Evolutionary conservation across 2,797 vertebrate species (phyloP).

Genomic region (Orientallactaga sibirica): DNA sequence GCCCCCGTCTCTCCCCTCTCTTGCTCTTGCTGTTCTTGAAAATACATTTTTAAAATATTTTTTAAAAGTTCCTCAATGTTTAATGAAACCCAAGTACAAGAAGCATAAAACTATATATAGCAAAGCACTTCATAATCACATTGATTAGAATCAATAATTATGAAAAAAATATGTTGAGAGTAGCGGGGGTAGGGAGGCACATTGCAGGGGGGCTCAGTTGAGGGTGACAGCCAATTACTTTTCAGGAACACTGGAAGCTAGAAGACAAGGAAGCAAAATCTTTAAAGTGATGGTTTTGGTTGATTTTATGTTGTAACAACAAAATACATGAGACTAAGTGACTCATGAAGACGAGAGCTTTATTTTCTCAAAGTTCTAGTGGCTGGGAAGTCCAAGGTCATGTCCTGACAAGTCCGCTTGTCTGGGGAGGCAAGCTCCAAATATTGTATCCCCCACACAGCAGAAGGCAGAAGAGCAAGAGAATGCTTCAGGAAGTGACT

Average conservation of each 20-base stretch:
- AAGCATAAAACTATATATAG: neutral
- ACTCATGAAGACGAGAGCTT: neutral
- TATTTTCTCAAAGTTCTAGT: neutral
- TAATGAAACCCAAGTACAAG: conserved; percentile 4
- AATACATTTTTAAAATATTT: too few species aligned
- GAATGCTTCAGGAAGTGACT: neutral
- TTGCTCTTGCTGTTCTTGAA: too few species aligned
- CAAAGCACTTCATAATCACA: neutral
- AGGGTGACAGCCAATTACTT: neutral
- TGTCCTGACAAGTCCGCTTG: neutral
- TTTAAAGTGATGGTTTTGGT: neutral
- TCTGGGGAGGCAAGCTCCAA: neutral
- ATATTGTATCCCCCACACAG: neutral
- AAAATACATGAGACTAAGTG: neutral
- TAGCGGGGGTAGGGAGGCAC: neutral
- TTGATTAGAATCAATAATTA: neutral
- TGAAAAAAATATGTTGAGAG: neutral
- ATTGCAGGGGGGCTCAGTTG: neutral
- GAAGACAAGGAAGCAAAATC: neutral
- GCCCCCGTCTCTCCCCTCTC: too few species aligned
- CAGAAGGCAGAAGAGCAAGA: neutral
- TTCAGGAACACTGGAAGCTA: conserved; percentile 6
- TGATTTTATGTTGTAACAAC: neutral
- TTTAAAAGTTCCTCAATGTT: neutral
- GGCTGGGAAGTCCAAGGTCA: neutral